A percentile compares a stretch with the other conserved stretches of the same genome.
These are phyloP conservation scores for Barnardius zonarius DNA, from an alignment of 2,113 vertebrate genomes.

Conservation along the genomic window DNA sequence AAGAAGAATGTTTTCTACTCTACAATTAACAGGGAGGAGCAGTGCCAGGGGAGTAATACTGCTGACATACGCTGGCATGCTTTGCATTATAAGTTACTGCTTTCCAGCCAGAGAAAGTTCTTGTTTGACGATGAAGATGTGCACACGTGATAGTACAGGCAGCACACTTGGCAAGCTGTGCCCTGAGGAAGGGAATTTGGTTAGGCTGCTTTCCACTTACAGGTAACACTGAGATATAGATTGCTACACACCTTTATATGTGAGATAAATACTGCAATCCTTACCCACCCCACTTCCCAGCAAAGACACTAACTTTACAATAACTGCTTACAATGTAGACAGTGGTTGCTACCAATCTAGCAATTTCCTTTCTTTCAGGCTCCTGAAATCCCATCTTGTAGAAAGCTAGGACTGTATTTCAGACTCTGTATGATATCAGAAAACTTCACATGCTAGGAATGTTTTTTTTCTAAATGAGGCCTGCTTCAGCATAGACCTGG, in stretches of 20 bases:
- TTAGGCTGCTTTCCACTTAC: background rate
- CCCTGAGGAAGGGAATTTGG: conserved; percentile 10
- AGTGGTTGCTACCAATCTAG: background rate
- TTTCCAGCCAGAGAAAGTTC: conserved; percentile 28
- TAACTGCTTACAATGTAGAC: background rate
- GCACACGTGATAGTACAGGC: background rate
- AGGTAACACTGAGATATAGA: background rate
- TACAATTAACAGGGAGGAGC: conserved; percentile 48
- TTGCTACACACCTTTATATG: background rate
- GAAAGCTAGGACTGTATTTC: background rate
- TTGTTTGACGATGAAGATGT: conserved; percentile 19
- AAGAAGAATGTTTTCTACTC: conserved; percentile 51
- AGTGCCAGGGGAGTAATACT: conserved; percentile 29
- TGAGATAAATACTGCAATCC: background rate
- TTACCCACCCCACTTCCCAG: background rate
- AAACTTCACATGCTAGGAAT: background rate
- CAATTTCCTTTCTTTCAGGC: background rate
- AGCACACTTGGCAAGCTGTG: background rate
- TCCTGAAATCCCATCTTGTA: background rate
- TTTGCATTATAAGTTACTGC: conserved; percentile 18
- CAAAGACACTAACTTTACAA: background rate
- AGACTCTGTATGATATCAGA: background rate
- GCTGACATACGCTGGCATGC: conserved; percentile 22
- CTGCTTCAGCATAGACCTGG: background rate
- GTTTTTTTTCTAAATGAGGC: background rate